These are phyloP conservation scores for Egretta garzetta DNA, from an alignment of 2,113 vertebrate genomes.

Conservation along the genomic window DNA sequence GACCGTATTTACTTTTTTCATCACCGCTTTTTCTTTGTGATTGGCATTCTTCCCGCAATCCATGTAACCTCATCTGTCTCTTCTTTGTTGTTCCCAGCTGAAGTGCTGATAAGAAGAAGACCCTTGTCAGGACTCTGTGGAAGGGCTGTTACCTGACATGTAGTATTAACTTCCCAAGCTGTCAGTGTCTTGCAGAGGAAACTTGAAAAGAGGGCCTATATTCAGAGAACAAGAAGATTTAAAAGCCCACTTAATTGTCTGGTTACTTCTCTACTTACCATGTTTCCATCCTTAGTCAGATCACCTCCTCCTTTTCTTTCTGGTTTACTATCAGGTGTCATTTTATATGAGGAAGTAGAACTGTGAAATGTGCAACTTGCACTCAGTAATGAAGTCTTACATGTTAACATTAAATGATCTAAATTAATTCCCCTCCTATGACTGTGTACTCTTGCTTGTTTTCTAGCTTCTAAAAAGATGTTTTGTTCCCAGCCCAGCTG, in stretches of 20 bases:
- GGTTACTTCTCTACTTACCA: neutral
- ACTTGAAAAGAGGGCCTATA: neutral
- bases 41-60: neutral
- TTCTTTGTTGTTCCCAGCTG: neutral
- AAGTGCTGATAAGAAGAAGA: neutral
- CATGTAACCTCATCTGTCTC: fast-evolving
- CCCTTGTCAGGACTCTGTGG: neutral
- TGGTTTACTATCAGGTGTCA: neutral
- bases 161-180: neutral
- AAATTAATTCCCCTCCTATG: slow-evolving; percentile 15
- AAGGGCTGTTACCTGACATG: neutral
- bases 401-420: neutral
- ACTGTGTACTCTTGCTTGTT: neutral
- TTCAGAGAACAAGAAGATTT: neutral
- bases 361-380: neutral
- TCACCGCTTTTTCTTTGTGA: neutral
- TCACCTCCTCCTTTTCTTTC: neutral
- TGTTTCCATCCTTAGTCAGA: neutral
- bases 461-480: neutral
- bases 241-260: neutral
- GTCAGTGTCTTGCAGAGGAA: neutral
- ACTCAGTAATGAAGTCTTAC: neutral
- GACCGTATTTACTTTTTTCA: neutral
- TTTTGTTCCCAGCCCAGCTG: neutral
- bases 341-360: neutral